Conservation (phyloP, 2,113 vertebrate genomes). For the Hydropotes inermis region DNA sequence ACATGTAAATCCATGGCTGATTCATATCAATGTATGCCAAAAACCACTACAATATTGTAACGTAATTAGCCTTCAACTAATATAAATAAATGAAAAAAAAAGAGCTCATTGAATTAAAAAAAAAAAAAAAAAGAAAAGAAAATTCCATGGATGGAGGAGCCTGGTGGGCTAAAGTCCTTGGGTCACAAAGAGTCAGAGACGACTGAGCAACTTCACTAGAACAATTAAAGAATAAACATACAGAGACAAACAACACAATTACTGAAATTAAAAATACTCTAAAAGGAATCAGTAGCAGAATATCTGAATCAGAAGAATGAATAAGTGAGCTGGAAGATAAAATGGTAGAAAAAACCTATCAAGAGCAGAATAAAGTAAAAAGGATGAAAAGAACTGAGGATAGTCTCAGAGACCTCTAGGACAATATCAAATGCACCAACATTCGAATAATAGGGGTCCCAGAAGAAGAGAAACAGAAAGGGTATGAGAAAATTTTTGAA, state of each 20-base stretch:
- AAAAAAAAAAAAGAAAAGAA: too few relatives aligned
- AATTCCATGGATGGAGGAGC: background rate
- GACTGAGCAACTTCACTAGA: background rate
- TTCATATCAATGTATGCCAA: too few relatives aligned
- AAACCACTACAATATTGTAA: too few relatives aligned
- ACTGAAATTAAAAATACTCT: background rate
- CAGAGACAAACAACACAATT: background rate
- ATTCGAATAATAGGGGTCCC: background rate
- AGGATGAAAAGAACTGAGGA: background rate
- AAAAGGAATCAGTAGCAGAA: background rate
- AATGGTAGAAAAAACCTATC: background rate
- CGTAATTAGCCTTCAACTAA: too few relatives aligned
- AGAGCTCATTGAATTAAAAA: too few relatives aligned
- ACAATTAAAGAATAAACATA: background rate
- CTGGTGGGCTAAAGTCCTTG: background rate
- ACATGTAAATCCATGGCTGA: too few relatives aligned
- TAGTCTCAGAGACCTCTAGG: background rate
- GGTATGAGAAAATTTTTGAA: background rate
- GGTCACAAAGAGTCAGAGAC: background rate
- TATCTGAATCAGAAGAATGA: background rate
- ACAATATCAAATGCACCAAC: background rate
- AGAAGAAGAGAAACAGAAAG: background rate
- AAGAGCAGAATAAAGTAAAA: background rate
- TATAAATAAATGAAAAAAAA: too few relatives aligned
- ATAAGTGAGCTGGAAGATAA: background rate